Evolutionary conservation across 1,140 invertebrate genomes (phyloP).

Genomic region (Cephus cinctus): DNA sequence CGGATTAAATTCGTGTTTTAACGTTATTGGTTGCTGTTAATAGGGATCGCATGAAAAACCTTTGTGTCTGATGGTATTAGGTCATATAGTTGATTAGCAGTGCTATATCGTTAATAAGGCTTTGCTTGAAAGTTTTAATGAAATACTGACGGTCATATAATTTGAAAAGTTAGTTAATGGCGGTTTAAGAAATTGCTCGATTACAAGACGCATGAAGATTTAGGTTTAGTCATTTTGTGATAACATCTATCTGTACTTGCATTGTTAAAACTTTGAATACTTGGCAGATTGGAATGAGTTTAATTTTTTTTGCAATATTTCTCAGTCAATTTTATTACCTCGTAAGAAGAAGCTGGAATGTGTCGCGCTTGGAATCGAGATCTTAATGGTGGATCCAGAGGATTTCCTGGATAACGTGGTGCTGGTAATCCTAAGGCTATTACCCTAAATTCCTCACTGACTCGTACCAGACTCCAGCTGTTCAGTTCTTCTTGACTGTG

Average conservation of each 20-base stretch:
- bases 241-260: no score
- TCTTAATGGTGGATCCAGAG: conserved; percentile 91
- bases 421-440: conserved; percentile 88
- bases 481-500: conserved; percentile 78
- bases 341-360: conserved; percentile 63
- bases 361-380: conserved; percentile 93
- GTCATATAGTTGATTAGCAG: conserved; percentile 4
- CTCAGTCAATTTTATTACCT: conserved; percentile 54
- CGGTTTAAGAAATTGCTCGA: conserved; percentile 8
- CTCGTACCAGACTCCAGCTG: conserved; percentile 82
- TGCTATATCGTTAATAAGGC: no score
- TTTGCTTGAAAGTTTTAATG: background rate
- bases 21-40: conserved; percentile 4
- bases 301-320: background rate
- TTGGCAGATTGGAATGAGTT: background rate
- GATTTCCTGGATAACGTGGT: conserved; percentile 85
- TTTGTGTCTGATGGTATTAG: conserved; percentile 4
- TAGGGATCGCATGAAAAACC: background rate
- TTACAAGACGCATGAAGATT: conserved; percentile 9
- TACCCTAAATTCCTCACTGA: conserved; percentile 89
- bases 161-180: background rate
- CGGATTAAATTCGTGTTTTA: conserved; percentile 4
- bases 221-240: no score
- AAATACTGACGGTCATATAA: background rate
- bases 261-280: no score